Base-by-base conservation (phyloP, 2,797 vertebrate genomes). In the Coilia nasus region DNA sequence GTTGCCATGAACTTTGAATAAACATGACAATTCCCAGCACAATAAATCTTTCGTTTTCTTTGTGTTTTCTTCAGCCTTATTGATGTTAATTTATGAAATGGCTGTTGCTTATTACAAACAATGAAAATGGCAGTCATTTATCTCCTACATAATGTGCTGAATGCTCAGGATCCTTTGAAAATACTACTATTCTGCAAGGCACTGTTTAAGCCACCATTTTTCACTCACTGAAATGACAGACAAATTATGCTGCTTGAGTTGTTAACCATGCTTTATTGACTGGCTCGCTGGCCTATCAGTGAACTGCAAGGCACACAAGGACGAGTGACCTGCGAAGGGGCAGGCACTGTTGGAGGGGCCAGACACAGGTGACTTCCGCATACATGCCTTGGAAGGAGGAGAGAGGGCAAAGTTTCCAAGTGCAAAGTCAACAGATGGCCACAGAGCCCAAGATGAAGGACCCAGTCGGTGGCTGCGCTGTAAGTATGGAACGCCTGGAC, bases 401-500 rank as follows among this genome's bases (percentile, higher is more conserved):
- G 90, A 82, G 86, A 88, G 94, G 89, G 84, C 93, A 87, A 93
- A 95, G 91, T 93, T 92, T 89, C 15, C 85, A 88, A 91, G 92
- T 92, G 84, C 93, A 93, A 93, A 94, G 93, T 94, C 92, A 93
- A 94, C 91, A 94, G 92, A 93, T 92, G 14, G 90, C 83, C 83
- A 60, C 87, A 90, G 91, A 89, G 91, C 83, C 83, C 86, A 95
- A 93, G 93, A 98, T 97, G 97, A 97, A 95, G 95, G 96, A 98
- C 86, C 96, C 94, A 11, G 90, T 96, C 87, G 90, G 94, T 90
- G 93, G 92, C 83, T 97, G 96, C 84, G 92, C 90, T 11, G 97
- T 98, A 93, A 98, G 97, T 97, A 92, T 82, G 82, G 56, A 54
- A 14, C 14, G 64, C 17, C 28, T 35, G 35, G 64, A 11, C 28